Percentiles rank a stretch among this genome's conserved stretches.
These are phyloP conservation scores for Belgica antarctica DNA, from an alignment of 2,888 invertebrate species.

Conservation along the genomic window DNA sequence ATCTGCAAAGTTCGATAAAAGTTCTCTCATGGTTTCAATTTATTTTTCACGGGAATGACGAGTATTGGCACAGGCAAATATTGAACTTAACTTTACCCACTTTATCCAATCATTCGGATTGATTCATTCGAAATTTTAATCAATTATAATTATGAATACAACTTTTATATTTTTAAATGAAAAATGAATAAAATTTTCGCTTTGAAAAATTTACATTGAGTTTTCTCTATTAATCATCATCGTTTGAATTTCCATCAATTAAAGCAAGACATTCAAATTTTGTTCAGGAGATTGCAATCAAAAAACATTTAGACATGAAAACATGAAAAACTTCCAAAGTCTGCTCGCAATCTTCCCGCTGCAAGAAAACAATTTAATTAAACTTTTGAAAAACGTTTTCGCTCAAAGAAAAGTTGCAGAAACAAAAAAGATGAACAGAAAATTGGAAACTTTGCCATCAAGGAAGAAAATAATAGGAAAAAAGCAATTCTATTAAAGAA, in stretches of 20 bases:
- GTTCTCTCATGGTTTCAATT: too few species aligned
- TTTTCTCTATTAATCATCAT: not conserved
- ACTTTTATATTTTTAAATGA: too few species aligned
- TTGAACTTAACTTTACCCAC: too few species aligned
- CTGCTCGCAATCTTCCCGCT: not conserved
- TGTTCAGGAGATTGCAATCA: slow-evolving; percentile 17
- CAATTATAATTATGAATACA: too few species aligned
- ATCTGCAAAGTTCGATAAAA: too few species aligned
- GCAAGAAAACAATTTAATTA: slow-evolving; percentile 27
- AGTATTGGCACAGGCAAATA: too few species aligned
- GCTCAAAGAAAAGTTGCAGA: not conserved
- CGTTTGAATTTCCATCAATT: not conserved
- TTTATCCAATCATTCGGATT: too few species aligned
- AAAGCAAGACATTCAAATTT: not conserved
- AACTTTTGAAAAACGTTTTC: slow-evolving; percentile 26
- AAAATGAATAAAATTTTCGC: not conserved
- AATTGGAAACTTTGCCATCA: slow-evolving; percentile 12
- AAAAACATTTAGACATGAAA: slow-evolving; percentile 15
- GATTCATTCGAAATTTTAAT: too few species aligned
- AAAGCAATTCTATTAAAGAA: slow-evolving; percentile 16
- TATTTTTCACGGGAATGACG: too few species aligned
- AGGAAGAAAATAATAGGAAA: slow-evolving; percentile 22
- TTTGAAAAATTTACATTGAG: not conserved
- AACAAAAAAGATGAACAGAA: not conserved
- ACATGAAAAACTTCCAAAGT: too few species aligned